Base-by-base conservation (phyloP, 2,888 invertebrate genomes). In the Drosophila recens region DNA sequence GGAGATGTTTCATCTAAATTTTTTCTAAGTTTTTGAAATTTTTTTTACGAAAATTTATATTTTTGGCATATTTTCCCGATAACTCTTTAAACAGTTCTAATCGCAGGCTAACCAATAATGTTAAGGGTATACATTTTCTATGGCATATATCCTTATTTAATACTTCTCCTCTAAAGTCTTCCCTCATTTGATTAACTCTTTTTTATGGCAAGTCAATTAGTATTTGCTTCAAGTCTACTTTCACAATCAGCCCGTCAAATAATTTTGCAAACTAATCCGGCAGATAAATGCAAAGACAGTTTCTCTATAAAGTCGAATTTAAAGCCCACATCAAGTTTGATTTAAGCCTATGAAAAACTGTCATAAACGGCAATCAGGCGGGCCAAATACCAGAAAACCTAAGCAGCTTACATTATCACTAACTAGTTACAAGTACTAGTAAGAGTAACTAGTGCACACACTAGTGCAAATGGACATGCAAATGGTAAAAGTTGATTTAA, bases 391-490 rank as follows among this genome's bases (percentile, higher is more conserved):
- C 58, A 43, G 63, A 63, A 78, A 67, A 67, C 67, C 76, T 79
- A 77, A 80, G 76, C 80, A 51, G 76, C 80, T 77, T 77, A 77
- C 54, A 34, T 58, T 58, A 68, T 65, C 61, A 40, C 38, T 45
- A 62, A 43, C 58, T 13, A 11, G 63, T 38, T 53, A 43, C 57
- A 49, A 48, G 49, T 15, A 43, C 57, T 53, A 48, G 49, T 11
- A 56, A 45, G 33, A 23, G 27, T 30, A 36, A 38, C 58, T 58
- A 38, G 45, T 30, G 30, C 20, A 4, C 20, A 4, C 45, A 36
- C 27, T 4, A 42, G 34, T 51, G 33, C 42, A 20, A 13, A 34
- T 30, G 38, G 23, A 65, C 58, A 75, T 51, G 33, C 42, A 20
- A 13, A 34, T 30, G 38, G 23, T 70, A 65, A 75, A 75, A 75